These are phyloP conservation scores for Ormyrus thymus DNA, from an alignment of 2,888 invertebrate genomes.

Conservation along the genomic window DNA sequence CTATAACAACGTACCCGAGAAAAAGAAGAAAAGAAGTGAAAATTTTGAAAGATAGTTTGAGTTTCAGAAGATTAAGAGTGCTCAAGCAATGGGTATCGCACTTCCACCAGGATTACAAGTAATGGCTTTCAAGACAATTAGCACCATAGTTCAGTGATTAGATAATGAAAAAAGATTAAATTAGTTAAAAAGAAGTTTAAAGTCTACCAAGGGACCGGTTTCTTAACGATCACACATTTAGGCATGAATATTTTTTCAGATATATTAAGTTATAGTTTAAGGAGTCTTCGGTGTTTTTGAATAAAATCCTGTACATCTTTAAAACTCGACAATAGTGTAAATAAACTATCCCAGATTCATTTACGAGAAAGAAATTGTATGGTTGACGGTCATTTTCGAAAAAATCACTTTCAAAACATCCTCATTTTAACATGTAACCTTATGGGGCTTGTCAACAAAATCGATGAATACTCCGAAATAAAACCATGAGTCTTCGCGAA, in stretches of 20 bases:
- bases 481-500: no score
- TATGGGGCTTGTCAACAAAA: no score
- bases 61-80: not conserved
- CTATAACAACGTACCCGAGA: slow-evolving; percentile 40
- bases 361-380: no score
- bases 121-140: not conserved
- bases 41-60: slow-evolving; percentile 20
- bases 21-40: slow-evolving; percentile 44
- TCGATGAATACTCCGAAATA: no score
- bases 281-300: no score
- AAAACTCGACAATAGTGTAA: no score
- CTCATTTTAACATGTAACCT: no score
- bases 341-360: not conserved
- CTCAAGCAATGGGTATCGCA: not conserved
- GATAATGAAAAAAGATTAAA: not conserved
- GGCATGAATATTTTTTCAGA: slow-evolving; percentile 2
- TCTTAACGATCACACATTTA: not conserved
- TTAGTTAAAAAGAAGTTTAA: slow-evolving; percentile 9
- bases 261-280: not conserved
- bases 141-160: slow-evolving; percentile 16
- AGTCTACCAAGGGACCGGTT: slow-evolving; percentile 21
- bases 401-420: no score
- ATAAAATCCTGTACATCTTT: no score
- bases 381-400: no score
- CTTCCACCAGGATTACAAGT: slow-evolving; percentile 25